A percentile compares a stretch with the other conserved stretches of the same genome.
Conservation (phyloP, 2,113 vertebrate species). For the Empidonax alnorum region DNA sequence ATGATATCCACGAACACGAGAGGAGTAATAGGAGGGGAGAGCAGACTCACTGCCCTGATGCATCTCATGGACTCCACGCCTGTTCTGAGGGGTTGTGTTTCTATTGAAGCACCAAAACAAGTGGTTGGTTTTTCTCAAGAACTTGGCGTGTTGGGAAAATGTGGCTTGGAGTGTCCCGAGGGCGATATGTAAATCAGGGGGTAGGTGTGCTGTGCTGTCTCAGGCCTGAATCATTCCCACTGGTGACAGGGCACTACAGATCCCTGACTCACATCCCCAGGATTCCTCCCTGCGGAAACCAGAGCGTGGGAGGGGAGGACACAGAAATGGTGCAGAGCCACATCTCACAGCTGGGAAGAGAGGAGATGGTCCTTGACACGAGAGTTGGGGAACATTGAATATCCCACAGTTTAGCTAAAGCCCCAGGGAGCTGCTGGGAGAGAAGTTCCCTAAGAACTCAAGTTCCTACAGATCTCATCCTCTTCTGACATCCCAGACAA, state of each 20-base stretch:
- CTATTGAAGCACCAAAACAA: background rate
- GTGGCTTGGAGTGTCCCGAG: background rate
- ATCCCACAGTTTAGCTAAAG: slow-evolving; percentile 47
- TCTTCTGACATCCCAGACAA: background rate
- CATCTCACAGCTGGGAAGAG: slow-evolving; percentile 29
- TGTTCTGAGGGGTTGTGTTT: background rate
- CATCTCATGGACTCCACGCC: background rate
- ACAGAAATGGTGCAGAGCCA: background rate
- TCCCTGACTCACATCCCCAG: slow-evolving; percentile 53
- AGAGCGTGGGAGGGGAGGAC: slow-evolving; percentile 45
- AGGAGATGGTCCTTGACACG: background rate
- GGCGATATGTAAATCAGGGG: background rate
- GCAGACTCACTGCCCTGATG: background rate
- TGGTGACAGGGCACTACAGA: background rate
- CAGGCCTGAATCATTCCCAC: slow-evolving; percentile 15
- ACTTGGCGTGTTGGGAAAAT: background rate
- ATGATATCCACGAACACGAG: background rate
- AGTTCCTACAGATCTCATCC: background rate
- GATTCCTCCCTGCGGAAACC: slow-evolving; percentile 44
- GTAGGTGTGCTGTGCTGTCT: slow-evolving; percentile 40
- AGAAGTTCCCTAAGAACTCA: background rate
- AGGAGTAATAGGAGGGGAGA: background rate
- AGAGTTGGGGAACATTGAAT: slow-evolving; percentile 2
- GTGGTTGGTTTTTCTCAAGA: background rate
- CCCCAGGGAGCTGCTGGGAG: slow-evolving; percentile 17